A percentile compares a stretch with the other conserved stretches of the same genome.
These are phyloP conservation scores for Horisme vitalbata DNA, from an alignment of 2,888 invertebrate species.

Conservation along the genomic window DNA sequence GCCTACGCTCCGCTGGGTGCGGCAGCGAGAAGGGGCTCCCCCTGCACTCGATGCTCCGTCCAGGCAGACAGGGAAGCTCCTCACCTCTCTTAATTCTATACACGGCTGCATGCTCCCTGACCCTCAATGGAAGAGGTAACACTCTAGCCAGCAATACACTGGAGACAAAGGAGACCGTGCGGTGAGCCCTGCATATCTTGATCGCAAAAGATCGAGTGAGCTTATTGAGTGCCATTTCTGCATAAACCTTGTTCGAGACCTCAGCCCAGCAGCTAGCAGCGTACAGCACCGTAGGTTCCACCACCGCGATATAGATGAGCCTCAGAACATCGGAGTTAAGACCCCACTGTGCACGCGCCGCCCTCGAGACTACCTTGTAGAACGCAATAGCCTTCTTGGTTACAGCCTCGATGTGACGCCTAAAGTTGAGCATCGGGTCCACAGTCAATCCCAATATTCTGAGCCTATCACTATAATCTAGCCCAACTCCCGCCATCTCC, in stretches of 20 bases:
- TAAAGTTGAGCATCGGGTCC: slow-evolving; percentile 5
- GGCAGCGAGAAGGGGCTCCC: not conserved
- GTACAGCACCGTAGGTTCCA: slow-evolving; percentile 8
- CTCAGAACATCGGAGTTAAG: slow-evolving; percentile 8
- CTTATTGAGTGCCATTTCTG: not conserved
- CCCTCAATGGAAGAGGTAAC: not conserved
- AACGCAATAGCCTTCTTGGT: not conserved
- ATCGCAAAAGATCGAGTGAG: slow-evolving; percentile 1
- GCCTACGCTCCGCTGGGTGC: not conserved
- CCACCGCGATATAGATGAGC: slow-evolving; percentile 1
- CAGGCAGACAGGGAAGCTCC: not conserved
- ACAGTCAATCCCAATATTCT: slow-evolving; percentile 20
- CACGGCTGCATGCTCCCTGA: not conserved
- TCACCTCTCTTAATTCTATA: slow-evolving; percentile 4
- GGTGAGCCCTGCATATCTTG: slow-evolving; percentile 4
- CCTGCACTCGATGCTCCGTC: not conserved
- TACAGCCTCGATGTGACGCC: not conserved
- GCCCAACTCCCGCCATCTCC: slow-evolving; percentile 8
- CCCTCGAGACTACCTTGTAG: slow-evolving; percentile 4
- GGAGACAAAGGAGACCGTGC: slow-evolving; percentile 1
- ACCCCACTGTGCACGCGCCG: slow-evolving; percentile 7
- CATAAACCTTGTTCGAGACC: not conserved
- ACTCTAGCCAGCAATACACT: slow-evolving; percentile 1
- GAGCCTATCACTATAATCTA: not conserved
- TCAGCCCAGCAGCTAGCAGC: slow-evolving; percentile 3